Evolutionary conservation across 2,888 invertebrate genomes (phyloP).

Genomic region (Neoaliturus tenellus): DNA sequence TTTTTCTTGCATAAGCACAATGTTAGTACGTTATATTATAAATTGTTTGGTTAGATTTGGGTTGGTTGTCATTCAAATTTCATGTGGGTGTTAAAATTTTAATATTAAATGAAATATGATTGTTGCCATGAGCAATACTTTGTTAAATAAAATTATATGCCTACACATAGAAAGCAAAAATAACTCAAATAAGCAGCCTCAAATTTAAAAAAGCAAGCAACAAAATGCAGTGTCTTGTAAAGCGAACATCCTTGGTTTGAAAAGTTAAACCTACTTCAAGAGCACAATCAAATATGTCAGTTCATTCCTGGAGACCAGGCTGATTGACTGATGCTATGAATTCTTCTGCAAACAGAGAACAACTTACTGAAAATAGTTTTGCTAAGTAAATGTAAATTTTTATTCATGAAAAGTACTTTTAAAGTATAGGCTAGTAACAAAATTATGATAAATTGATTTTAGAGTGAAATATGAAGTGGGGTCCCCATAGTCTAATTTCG

Average conservation of each 20-base stretch:
- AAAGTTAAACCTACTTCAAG: constrained; percentile 22
- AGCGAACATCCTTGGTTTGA: background rate
- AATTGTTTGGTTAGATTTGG: too few relatives aligned
- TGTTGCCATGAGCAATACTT: background rate
- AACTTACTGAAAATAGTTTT: background rate
- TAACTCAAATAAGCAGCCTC: background rate
- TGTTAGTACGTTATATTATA: too few relatives aligned
- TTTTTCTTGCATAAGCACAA: too few relatives aligned
- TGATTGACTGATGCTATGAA: constrained; percentile 34
- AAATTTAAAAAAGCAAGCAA: background rate
- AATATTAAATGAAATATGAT: too few relatives aligned
- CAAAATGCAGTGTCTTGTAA: constrained; percentile 3
- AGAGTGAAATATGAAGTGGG: too few relatives aligned
- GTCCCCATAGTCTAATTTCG: too few relatives aligned
- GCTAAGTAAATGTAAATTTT: too few relatives aligned
- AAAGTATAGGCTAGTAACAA: too few relatives aligned
- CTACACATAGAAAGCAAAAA: background rate
- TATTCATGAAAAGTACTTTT: too few relatives aligned
- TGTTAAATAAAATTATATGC: background rate
- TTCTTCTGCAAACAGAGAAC: constrained; percentile 16
- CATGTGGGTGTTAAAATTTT: too few relatives aligned
- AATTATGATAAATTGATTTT: too few relatives aligned
- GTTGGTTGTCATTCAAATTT: too few relatives aligned
- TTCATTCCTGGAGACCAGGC: constrained; percentile 9
- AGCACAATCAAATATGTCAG: background rate